Conservation (phyloP, 2,797 vertebrate species). For the Lagocephalus sceleratus region DNA sequence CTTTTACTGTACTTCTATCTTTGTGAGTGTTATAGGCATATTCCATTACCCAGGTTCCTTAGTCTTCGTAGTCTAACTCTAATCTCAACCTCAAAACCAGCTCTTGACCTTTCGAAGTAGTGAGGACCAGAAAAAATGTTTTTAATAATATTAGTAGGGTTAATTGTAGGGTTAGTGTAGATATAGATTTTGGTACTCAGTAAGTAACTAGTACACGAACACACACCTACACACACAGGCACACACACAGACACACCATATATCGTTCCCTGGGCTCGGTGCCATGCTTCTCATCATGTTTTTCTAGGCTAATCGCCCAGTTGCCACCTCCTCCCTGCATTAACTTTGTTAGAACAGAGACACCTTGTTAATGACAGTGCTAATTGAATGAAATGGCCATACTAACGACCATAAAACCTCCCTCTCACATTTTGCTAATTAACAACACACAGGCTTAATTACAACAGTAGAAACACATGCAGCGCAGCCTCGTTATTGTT, state of each 20-base stretch:
- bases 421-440: slow-evolving; percentile 99
- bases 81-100: no score
- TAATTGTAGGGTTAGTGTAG: no score
- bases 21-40: no score
- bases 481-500: slow-evolving; percentile 87
- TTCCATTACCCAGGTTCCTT: no score
- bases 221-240: slow-evolving; percentile 17
- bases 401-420: slow-evolving; percentile 99
- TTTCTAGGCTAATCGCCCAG: slow-evolving; percentile 88
- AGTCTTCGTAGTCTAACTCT: no score
- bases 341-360: slow-evolving; percentile 89
- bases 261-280: slow-evolving; percentile 70
- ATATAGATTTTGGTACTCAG: no score
- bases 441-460: slow-evolving; percentile 98
- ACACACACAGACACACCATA: slow-evolving; percentile 38
- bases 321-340: slow-evolving; percentile 59
- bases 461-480: slow-evolving; percentile 96
- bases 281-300: slow-evolving; percentile 87
- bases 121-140: no score
- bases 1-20: no score
- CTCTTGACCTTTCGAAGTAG: no score
- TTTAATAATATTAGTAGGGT: no score
- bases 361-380: slow-evolving; percentile 98
- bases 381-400: slow-evolving; percentile 99
- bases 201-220: background rate